Conservation (phyloP, 2,113 vertebrate species). For the Tetrax tetrax region DNA sequence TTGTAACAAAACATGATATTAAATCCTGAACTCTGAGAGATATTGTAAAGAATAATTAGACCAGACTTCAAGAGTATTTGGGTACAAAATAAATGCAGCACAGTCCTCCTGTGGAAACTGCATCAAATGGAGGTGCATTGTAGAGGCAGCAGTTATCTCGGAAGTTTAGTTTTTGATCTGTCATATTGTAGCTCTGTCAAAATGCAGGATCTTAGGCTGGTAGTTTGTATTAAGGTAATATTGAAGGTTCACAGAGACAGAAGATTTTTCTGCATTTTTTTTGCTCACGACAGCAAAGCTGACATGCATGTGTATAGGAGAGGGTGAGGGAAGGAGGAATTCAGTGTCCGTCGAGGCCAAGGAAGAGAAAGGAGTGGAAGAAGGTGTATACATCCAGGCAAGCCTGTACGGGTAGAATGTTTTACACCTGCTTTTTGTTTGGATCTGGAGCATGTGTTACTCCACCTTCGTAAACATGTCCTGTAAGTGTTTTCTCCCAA, state of each 20-base stretch:
- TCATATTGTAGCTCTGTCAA: not conserved
- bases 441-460: not conserved
- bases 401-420: not conserved
- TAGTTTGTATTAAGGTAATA: not conserved
- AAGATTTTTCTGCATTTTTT: not conserved
- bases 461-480: not conserved
- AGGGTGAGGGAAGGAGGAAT: not conserved
- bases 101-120: not conserved
- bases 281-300: not conserved
- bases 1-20: not conserved
- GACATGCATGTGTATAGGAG: fast-evolving
- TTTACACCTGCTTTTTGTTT: not conserved
- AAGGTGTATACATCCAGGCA: not conserved
- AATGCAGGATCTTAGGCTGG: not conserved
- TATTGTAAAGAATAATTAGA: not conserved
- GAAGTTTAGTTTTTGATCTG: not conserved
- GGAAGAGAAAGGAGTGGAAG: not conserved
- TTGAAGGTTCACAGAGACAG: not conserved
- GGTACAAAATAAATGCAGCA: not conserved
- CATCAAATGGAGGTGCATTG: not conserved
- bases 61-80: not conserved
- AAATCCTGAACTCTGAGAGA: not conserved
- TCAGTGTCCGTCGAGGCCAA: not conserved
- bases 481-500: not conserved
- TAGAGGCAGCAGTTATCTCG: not conserved